Evolutionary conservation across 2,888 invertebrate species (phyloP).

Genomic region (Campoplex nolae): DNA sequence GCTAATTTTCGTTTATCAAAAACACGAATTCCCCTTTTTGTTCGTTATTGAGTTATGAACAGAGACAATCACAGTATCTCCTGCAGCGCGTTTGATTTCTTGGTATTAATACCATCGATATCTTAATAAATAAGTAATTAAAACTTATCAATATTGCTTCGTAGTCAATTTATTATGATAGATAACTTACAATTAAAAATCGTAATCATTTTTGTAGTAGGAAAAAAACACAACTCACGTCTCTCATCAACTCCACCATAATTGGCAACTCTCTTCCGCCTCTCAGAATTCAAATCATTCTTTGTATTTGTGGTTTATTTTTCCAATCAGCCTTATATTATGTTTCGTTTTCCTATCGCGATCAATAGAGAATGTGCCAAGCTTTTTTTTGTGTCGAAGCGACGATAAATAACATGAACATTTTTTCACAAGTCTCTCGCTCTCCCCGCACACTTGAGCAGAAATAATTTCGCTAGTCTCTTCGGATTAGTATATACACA

Average conservation of each 20-base stretch:
- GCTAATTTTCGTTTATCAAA: neutral
- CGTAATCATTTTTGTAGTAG: slow-evolving; percentile 40
- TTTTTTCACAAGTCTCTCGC: neutral
- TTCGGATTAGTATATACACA: neutral
- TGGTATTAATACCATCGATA: no score
- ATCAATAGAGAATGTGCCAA: slow-evolving; percentile 44
- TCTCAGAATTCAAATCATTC: neutral
- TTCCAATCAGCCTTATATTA: slow-evolving; percentile 46
- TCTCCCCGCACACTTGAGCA: neutral
- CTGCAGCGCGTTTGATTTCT: neutral
- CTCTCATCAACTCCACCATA: neutral
- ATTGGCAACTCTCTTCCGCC: neutral
- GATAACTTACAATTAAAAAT: slow-evolving; percentile 57
- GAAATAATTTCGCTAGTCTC: neutral
- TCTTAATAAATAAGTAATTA: slow-evolving; percentile 43
- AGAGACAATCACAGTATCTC: neutral
- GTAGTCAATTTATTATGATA: slow-evolving; percentile 66
- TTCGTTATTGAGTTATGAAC: slow-evolving; percentile 30
- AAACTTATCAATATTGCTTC: slow-evolving; percentile 49
- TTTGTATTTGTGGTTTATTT: neutral
- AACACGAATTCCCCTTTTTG: neutral
- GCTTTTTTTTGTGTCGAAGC: slow-evolving; percentile 4
- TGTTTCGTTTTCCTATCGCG: slow-evolving; percentile 43
- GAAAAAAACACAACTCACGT: slow-evolving; percentile 37
- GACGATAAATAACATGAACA: slow-evolving; percentile 8